These are phyloP conservation scores for Anorthoa munda DNA, from an alignment of 2,888 invertebrate genomes.

Conservation along the genomic window DNA sequence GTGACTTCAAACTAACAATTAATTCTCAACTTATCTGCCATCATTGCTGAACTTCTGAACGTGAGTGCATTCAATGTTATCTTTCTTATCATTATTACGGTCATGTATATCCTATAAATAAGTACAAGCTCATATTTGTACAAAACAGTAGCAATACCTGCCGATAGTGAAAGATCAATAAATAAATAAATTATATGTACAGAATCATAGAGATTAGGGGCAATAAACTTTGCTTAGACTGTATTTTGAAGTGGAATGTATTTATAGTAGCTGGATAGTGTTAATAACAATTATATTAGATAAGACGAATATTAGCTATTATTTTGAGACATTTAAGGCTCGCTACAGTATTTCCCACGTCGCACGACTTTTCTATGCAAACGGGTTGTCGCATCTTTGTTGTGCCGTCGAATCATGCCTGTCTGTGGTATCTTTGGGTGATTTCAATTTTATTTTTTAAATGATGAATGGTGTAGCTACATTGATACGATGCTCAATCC, in stretches of 20 bases:
- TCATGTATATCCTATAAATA: not conserved
- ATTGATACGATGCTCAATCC: too few species aligned
- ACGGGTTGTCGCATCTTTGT: too few species aligned
- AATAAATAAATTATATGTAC: not conserved
- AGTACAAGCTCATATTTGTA: slow-evolving; percentile 8
- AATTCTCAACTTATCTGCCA: not conserved
- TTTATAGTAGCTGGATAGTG: too few species aligned
- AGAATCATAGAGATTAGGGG: not conserved
- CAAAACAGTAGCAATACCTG: not conserved
- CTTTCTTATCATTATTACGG: slow-evolving; percentile 13
- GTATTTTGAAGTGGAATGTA: not conserved
- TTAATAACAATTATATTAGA: too few species aligned
- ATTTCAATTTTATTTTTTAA: too few species aligned
- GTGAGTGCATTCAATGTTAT: not conserved
- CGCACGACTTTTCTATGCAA: too few species aligned
- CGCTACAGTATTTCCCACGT: too few species aligned
- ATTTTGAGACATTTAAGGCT: too few species aligned
- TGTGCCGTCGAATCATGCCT: too few species aligned
- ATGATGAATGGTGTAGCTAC: too few species aligned
- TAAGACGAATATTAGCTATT: too few species aligned
- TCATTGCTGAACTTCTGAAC: not conserved
- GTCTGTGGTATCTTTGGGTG: too few species aligned
- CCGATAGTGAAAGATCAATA: slow-evolving; percentile 14
- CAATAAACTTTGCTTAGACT: slow-evolving; percentile 21
- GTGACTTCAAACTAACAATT: slow-evolving; percentile 6